A percentile compares a stretch with the other conserved stretches of the same genome.
Conservation (phyloP, 2,888 invertebrate species). For the Psylliodes chrysocephalus region DNA sequence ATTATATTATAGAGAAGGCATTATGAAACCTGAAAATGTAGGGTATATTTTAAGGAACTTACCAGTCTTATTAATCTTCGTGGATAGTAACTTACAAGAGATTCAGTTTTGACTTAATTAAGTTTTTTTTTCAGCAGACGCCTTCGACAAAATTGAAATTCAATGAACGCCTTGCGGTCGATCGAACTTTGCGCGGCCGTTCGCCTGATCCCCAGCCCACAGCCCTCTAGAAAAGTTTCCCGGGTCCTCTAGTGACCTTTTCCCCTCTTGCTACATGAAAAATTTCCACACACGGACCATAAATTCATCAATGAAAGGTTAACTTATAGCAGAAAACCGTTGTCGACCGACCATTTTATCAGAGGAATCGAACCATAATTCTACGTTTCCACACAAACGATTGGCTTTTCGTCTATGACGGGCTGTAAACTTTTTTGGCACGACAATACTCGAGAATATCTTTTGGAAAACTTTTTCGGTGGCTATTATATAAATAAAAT, state of each 20-base stretch:
- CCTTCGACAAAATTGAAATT: slow-evolving; percentile 6
- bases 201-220: slow-evolving; percentile 2
- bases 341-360: slow-evolving; percentile 36
- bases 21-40: no score
- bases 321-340: slow-evolving; percentile 29
- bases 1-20: no score
- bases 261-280: slow-evolving; percentile 22
- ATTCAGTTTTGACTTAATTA: not conserved
- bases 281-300: slow-evolving; percentile 30
- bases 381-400: slow-evolving; percentile 32
- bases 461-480: not conserved
- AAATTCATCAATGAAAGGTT: slow-evolving; percentile 35
- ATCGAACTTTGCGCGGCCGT: slow-evolving; percentile 2
- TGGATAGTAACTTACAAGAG: no score
- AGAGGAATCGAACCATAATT: slow-evolving; percentile 38
- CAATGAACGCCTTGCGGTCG: slow-evolving; percentile 12
- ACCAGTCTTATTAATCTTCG: no score
- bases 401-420: slow-evolving; percentile 34
- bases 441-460: not conserved
- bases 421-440: slow-evolving; percentile 34
- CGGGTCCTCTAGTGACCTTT: slow-evolving; percentile 24
- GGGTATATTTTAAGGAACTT: no score
- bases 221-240: slow-evolving; percentile 20
- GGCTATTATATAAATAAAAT: not conserved
- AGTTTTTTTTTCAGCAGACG: not conserved